A percentile compares a stretch with the other conserved stretches of the same genome.
These are phyloP conservation scores for Lithosia quadra DNA, from an alignment of 2,888 invertebrate species.

Conservation along the genomic window DNA sequence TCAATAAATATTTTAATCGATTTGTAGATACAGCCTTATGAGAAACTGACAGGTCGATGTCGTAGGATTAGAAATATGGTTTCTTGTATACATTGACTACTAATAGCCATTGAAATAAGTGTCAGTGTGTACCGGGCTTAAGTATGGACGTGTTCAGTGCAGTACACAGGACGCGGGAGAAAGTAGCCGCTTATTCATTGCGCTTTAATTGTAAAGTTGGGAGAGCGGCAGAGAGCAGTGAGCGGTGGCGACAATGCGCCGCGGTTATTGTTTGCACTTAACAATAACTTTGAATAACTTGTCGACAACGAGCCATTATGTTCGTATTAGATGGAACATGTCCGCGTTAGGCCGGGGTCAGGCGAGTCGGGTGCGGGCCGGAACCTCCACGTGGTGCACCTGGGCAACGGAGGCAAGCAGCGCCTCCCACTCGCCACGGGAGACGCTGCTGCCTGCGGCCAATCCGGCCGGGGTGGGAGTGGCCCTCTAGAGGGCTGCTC, in stretches of 20 bases:
- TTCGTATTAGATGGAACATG: neutral
- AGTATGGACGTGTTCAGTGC: neutral
- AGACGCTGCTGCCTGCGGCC: too few species aligned
- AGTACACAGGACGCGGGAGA: conserved; percentile 3
- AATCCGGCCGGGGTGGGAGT: too few species aligned
- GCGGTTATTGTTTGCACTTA: neutral
- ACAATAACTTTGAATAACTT: conserved; percentile 11
- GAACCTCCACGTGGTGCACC: too few species aligned
- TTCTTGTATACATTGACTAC: neutral
- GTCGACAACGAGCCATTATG: conserved; percentile 1
- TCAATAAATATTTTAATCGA: too few species aligned
- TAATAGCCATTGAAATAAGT: neutral
- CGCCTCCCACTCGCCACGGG: too few species aligned
- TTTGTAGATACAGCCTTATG: too few species aligned
- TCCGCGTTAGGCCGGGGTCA: neutral
- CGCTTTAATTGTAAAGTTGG: conserved; percentile 8
- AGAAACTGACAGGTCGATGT: too few species aligned
- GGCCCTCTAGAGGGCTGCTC: too few species aligned
- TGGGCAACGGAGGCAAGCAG: too few species aligned
- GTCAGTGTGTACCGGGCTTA: neutral
- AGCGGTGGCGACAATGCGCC: neutral
- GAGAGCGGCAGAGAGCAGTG: neutral
- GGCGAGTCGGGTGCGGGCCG: too few species aligned
- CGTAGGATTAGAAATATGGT: too few species aligned
- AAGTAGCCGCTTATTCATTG: conserved; percentile 1